Evolutionary conservation across 2,888 invertebrate species (phyloP).

Genomic region (Conomelus anceps): DNA sequence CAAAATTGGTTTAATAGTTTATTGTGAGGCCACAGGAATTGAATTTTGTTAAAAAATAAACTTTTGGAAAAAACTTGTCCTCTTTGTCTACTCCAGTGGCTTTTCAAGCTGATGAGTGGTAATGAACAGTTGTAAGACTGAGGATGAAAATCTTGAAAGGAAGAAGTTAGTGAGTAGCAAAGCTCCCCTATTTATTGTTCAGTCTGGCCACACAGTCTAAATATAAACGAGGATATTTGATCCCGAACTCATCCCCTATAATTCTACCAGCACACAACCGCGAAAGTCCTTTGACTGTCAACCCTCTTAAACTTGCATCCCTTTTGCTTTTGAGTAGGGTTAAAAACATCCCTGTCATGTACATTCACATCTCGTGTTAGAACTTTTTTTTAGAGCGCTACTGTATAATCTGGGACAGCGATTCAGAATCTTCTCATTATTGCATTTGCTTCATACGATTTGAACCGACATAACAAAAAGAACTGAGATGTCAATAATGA

Average conservation of each 20-base stretch:
- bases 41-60: background rate
- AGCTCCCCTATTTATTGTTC: background rate
- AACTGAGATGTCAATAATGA: background rate
- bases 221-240: background rate
- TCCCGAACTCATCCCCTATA: background rate
- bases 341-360: background rate
- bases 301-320: background rate
- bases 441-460: background rate
- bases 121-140: background rate
- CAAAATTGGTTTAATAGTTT: no score
- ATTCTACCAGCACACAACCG: background rate
- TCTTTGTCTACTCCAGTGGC: background rate
- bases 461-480: background rate
- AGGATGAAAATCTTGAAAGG: background rate
- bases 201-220: background rate
- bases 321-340: background rate
- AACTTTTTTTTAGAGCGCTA: background rate
- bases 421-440: background rate
- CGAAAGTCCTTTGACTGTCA: background rate
- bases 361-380: background rate
- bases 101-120: background rate
- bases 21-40: no score
- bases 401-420: background rate
- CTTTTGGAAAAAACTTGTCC: background rate
- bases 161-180: background rate